Evolutionary conservation across 2,113 vertebrate species (phyloP).

Genomic region (Agapornis roseicollis): DNA sequence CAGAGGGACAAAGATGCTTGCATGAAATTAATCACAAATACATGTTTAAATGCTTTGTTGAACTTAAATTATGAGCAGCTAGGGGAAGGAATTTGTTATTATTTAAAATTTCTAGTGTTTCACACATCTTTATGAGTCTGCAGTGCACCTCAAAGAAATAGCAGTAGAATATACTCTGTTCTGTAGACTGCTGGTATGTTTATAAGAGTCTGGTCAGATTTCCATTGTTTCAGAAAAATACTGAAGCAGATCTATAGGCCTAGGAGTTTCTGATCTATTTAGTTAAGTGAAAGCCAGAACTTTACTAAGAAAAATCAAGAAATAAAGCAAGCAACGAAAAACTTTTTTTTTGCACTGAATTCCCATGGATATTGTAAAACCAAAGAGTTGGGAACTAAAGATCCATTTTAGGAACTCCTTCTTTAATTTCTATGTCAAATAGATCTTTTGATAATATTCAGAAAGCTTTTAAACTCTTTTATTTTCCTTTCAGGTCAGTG

Average conservation of each 20-base stretch:
- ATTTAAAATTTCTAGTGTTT: neutral
- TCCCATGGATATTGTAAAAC: conserved; percentile 41
- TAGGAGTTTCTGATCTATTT: neutral
- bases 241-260: neutral
- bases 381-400: conserved; percentile 41
- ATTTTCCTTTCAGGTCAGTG: conserved; percentile 73
- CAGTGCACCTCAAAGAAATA: neutral
- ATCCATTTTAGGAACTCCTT: conserved; percentile 44
- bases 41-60: neutral
- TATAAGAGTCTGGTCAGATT: neutral
- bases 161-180: neutral
- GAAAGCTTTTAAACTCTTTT: conserved; percentile 62
- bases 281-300: neutral
- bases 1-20: neutral
- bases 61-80: neutral
- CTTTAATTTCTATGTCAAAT: conserved; percentile 64
- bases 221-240: neutral
- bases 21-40: neutral
- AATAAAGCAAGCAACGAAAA: conserved; percentile 6
- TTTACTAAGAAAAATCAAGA: conserved; percentile 42
- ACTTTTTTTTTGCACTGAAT: conserved; percentile 32
- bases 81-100: neutral
- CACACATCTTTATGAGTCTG: neutral
- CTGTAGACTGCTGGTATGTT: neutral
- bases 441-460: conserved; percentile 73